A percentile compares a stretch with the other conserved stretches of the same genome.
Conservation (phyloP, 2,797 vertebrate genomes). For the Muraenolepis orangiensis region DNA sequence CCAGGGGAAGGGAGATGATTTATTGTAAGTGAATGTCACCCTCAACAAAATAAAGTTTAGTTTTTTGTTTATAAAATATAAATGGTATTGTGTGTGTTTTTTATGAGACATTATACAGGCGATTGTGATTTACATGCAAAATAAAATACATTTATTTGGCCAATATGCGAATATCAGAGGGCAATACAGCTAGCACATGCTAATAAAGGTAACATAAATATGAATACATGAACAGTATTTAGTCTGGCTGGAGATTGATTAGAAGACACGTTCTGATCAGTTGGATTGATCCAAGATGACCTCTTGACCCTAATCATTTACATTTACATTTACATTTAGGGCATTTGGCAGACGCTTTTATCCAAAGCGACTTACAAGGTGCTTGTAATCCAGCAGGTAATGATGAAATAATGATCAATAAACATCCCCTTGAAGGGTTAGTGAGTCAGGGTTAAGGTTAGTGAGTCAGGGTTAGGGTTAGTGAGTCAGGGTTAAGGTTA, state of each 20-base stretch:
- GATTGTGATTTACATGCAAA: neutral
- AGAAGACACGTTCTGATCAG: neutral
- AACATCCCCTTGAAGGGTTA: too few species aligned
- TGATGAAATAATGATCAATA: too few species aligned
- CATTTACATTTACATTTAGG: too few species aligned
- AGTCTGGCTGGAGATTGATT: neutral
- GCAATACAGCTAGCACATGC: neutral
- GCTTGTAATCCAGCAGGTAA: too few species aligned
- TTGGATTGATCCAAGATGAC: too few species aligned
- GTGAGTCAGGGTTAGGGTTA: too few species aligned
- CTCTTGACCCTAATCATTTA: neutral
- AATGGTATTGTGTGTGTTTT: neutral
- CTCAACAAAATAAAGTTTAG: constrained; percentile 53
- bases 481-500: too few species aligned
- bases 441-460: too few species aligned
- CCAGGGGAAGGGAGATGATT: constrained; percentile 23
- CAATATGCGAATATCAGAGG: neutral
- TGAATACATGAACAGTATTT: neutral
- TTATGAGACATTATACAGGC: neutral
- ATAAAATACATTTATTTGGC: neutral
- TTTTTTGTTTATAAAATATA: constrained; percentile 44
- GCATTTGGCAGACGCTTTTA: too few species aligned
- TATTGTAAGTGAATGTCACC: constrained; percentile 51
- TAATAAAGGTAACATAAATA: neutral
- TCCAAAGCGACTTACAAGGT: too few species aligned